Base-by-base conservation (phyloP, 2,113 vertebrate genomes). In the Solenodon paradoxus region DNA sequence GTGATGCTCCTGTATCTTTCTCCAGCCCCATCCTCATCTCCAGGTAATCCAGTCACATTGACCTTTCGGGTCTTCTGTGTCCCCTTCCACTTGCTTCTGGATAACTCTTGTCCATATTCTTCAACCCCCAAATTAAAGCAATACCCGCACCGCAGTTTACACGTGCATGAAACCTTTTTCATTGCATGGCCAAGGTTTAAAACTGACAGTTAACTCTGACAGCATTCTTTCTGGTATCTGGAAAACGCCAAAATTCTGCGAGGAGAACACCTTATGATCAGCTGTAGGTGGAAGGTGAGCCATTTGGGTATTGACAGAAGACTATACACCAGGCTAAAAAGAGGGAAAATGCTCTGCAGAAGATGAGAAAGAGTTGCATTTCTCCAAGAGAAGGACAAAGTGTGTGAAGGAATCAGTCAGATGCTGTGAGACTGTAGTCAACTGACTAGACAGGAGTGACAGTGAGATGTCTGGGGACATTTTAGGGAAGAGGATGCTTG, bases 191-290 rank as follows among this genome's bases (percentile, higher is more conserved):
- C 40, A 30, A 30, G 28, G 63, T 51, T 63, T 16, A 68, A 68
- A 28, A 81, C 53, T 28, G 42, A 32, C 16, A n/a, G n/a, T 40
- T 26, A 53, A 53, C 11, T 77, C 51, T 51, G 45, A 53, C 20
- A 84, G 64, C 64, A 35, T n/a, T 30, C 38, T 26, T 51, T 42
- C 75, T 90, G 15, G 45, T 19, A 64, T 19, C 13, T 51, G n/a
- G 47, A 59, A 96, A 59, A 28, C 53, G 40, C 45, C n/a, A n/a
- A n/a, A n/a, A n/a, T n/a, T 92, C 83, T 90, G 71, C 66, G 84
- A 85, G 47, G 72, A 61, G 42, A 45, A 78, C 63, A 16, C 10
- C 49, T 30, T 79, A 49, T 17, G 24, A 38, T 49, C 22, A 84
- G 17, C 57, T 80, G 79, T 28, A 40, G 68, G 51, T 47, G 49